Evolutionary conservation across 2,888 invertebrate genomes (phyloP).

Genomic region (Liposcelis brunnea): DNA sequence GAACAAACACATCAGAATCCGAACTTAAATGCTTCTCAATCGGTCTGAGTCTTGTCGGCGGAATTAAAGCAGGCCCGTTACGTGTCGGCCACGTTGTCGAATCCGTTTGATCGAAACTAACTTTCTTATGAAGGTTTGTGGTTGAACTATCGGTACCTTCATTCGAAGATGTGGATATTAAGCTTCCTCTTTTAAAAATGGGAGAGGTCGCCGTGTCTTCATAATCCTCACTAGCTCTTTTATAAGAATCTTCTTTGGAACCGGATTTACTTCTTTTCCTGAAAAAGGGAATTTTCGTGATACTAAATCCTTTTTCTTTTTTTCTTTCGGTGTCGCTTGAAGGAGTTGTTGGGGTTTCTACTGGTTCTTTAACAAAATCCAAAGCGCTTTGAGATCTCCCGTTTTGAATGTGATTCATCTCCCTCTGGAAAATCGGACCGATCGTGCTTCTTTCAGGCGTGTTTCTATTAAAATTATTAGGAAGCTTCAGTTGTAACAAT

Average conservation of each 20-base stretch:
- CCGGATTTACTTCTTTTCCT: neutral
- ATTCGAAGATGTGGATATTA: constrained; percentile 24
- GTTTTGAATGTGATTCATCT: constrained; percentile 4
- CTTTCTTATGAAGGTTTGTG: constrained; percentile 28
- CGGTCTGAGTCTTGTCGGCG: too few relatives aligned
- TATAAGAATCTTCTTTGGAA: neutral
- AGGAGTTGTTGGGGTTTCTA: too few relatives aligned
- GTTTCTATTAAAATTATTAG: neutral
- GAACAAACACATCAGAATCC: too few relatives aligned
- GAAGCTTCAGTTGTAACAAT: neutral
- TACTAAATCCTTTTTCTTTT: neutral
- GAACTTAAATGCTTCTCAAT: too few relatives aligned
- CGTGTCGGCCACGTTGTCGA: constrained; percentile 29
- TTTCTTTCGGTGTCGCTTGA: neutral
- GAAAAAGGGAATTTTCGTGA: constrained; percentile 6
- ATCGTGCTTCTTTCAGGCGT: constrained; percentile 20
- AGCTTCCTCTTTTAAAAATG: constrained; percentile 35
- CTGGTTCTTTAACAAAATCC: constrained; percentile 9
- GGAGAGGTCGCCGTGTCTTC: constrained; percentile 20
- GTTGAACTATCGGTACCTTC: constrained; percentile 20
- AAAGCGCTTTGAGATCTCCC: constrained; percentile 13
- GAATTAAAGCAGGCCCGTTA: constrained; percentile 22
- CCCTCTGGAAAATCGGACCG: constrained; percentile 17
- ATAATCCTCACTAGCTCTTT: neutral
- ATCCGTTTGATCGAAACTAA: constrained; percentile 28